Evolutionary conservation across 2,888 invertebrate genomes (phyloP).

Genomic region (Pollenia griseotomentosa): DNA sequence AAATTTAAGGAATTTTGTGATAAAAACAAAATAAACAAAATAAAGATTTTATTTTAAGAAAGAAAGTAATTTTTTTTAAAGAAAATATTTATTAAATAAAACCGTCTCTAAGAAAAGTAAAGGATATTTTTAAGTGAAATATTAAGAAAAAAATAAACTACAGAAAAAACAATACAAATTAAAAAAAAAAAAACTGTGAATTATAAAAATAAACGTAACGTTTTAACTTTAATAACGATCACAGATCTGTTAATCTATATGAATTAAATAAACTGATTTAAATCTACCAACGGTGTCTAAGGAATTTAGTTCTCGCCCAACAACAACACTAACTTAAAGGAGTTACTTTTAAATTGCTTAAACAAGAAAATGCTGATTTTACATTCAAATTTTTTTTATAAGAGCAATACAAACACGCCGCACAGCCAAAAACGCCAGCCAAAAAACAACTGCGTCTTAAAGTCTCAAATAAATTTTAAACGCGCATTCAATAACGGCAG

Average conservation of each 20-base stretch:
- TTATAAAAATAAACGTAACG: not conserved
- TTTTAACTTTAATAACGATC: too few relatives aligned
- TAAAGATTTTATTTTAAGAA: conserved; percentile 9
- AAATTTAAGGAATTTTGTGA: conserved; percentile 40
- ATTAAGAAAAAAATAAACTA: not conserved
- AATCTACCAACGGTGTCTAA: not conserved
- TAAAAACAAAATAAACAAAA: conserved; percentile 27
- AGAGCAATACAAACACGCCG: not conserved
- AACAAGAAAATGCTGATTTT: conserved; percentile 18
- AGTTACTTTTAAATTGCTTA: conserved; percentile 3
- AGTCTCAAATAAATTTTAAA: conserved; percentile 14
- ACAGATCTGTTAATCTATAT: too few relatives aligned
- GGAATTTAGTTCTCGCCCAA: conserved; percentile 52
- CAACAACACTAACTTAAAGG: not conserved
- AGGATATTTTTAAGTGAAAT: conserved; percentile 49
- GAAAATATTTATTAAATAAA: not conserved
- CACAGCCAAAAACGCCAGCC: not conserved
- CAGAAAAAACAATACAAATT: not conserved
- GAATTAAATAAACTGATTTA: too few relatives aligned
- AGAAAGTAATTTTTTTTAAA: conserved; percentile 3
- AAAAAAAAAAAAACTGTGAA: conserved; percentile 1
- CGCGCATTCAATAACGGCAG: conserved; percentile 25
- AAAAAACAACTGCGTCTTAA: conserved; percentile 59
- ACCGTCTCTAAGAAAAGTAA: not conserved
- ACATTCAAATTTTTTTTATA: not conserved